A percentile compares a stretch with the other conserved stretches of the same genome.
Evolutionary conservation across 2,113 vertebrate genomes (phyloP).

Genomic region (Atractosteus spatula): DNA sequence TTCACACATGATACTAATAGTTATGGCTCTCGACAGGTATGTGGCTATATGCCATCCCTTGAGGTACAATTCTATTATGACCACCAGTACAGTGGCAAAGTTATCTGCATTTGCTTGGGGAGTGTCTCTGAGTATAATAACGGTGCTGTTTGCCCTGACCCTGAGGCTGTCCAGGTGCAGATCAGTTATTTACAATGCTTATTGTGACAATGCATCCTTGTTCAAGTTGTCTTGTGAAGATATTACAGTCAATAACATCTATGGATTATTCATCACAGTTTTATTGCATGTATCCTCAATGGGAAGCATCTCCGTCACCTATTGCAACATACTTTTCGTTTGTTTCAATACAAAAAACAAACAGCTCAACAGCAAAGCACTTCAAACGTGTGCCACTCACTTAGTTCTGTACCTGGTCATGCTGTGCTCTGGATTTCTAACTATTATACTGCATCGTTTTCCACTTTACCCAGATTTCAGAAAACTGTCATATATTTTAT

Average conservation of each 20-base stretch:
- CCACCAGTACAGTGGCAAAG: slow-evolving; percentile 29
- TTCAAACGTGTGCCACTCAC: slow-evolving; percentile 54
- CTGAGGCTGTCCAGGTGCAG: slow-evolving; percentile 44
- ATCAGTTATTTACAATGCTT: slow-evolving; percentile 39
- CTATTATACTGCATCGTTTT: slow-evolving; percentile 51
- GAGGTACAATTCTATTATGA: slow-evolving; percentile 50
- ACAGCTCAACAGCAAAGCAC: slow-evolving; percentile 43
- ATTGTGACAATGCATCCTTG: slow-evolving; percentile 50
- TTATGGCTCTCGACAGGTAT: slow-evolving; percentile 55
- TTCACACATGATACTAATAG: slow-evolving; percentile 48
- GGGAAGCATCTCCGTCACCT: slow-evolving; percentile 41
- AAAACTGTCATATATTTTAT: slow-evolving; percentile 45
- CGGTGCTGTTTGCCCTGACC: slow-evolving; percentile 44
- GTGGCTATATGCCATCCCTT: slow-evolving; percentile 51
- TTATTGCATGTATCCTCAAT: slow-evolving; percentile 50
- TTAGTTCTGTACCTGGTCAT: slow-evolving; percentile 51
- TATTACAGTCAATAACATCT: slow-evolving; percentile 50
- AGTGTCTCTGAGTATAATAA: slow-evolving; percentile 40
- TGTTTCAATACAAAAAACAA: slow-evolving; percentile 51
- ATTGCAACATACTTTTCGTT: slow-evolving; percentile 46
- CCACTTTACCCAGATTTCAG: slow-evolving; percentile 45
- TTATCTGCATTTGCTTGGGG: slow-evolving; percentile 46
- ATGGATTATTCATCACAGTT: slow-evolving; percentile 52
- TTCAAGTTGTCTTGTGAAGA: slow-evolving; percentile 55
- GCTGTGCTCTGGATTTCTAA: slow-evolving; percentile 45